These are phyloP conservation scores for Daubentonia madagascariensis DNA, from an alignment of 2,113 vertebrate species.

Conservation along the genomic window DNA sequence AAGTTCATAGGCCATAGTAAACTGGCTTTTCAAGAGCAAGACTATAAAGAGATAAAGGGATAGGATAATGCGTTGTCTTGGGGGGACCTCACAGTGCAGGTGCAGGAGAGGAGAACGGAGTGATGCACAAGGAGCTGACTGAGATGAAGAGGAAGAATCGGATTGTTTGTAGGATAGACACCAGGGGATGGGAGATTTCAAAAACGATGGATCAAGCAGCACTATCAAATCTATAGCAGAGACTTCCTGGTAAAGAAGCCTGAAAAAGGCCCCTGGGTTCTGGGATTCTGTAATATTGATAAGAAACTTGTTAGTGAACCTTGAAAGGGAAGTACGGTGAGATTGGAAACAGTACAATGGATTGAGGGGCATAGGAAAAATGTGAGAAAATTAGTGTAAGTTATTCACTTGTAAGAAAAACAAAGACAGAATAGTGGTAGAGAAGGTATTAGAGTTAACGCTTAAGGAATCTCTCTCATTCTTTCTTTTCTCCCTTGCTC, in stretches of 20 bases:
- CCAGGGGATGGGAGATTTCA: not conserved
- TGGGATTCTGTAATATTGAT: not conserved
- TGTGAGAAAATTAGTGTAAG: not conserved
- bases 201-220: not conserved
- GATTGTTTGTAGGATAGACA: not conserved
- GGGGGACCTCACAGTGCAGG: not conserved
- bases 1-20: not conserved
- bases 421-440: not conserved
- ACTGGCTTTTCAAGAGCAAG: not conserved
- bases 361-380: not conserved
- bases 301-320: not conserved
- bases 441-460: not conserved
- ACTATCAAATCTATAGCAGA: not conserved
- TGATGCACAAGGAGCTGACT: not conserved
- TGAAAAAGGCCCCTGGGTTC: not conserved
- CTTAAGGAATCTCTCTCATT: not conserved
- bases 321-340: not conserved
- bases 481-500: not conserved
- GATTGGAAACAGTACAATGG: not conserved
- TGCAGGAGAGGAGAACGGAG: not conserved
- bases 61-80: not conserved
- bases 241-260: no score
- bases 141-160: not conserved
- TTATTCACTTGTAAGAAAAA: not conserved
- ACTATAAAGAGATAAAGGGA: not conserved